Conservation (phyloP, 2,113 vertebrate genomes). For the Neomonachus schauinslandi region DNA sequence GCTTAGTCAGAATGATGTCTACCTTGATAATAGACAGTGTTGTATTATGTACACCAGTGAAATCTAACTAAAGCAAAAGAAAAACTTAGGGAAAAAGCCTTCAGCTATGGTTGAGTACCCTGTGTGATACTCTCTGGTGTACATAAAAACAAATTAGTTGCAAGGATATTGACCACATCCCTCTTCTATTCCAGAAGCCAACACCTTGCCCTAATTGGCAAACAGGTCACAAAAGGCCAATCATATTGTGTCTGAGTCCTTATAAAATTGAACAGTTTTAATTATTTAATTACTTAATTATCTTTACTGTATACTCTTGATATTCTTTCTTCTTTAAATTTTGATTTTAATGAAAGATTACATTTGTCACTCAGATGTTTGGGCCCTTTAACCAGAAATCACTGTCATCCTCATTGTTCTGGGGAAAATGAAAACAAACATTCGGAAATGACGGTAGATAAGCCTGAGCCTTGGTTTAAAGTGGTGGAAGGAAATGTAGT, state of each 20-base stretch:
- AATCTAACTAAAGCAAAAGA: neutral
- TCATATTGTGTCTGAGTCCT: neutral
- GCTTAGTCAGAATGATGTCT: neutral
- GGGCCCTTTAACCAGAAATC: neutral
- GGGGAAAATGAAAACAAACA: slow-evolving; percentile 42
- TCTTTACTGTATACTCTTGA: neutral
- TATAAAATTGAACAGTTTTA: neutral
- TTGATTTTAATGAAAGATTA: neutral
- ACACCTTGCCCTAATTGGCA: neutral
- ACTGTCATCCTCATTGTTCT: slow-evolving; percentile 43
- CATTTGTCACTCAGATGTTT: neutral
- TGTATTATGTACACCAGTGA: neutral
- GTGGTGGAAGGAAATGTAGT: slow-evolving; percentile 14
- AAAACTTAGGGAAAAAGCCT: neutral
- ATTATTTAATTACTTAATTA: neutral
- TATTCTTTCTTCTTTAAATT: neutral
- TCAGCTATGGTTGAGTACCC: neutral
- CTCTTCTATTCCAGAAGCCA: neutral
- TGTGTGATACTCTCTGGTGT: neutral
- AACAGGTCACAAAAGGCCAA: neutral
- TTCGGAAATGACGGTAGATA: neutral
- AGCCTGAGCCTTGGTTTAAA: slow-evolving; percentile 1
- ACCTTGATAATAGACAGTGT: neutral
- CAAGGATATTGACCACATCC: neutral
- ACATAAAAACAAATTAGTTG: neutral